phyloP scores from a whole-genome alignment of 2,797 vertebrate genomes.

The Anguilla anguilla region DNA sequence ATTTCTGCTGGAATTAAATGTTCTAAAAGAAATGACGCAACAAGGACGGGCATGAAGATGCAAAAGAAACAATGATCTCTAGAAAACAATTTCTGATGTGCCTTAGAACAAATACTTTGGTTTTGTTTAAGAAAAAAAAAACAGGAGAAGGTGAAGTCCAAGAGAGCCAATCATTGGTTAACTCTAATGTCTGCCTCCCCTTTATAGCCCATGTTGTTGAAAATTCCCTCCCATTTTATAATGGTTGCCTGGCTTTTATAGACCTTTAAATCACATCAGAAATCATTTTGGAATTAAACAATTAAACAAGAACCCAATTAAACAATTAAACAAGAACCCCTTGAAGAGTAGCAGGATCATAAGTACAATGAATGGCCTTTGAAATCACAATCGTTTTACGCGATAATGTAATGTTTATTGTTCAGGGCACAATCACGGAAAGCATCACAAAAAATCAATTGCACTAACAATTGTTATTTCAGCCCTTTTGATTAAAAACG shows the following conservation, averaged over 20 bases:
- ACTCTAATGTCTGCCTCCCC: neutral
- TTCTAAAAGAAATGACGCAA: neutral
- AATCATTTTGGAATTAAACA: constrained; percentile 3
- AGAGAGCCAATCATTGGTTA: neutral
- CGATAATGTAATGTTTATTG: neutral
- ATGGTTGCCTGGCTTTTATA: neutral
- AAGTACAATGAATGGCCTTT: no score
- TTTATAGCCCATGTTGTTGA: neutral
- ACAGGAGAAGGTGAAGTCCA: neutral
- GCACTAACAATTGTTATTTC: neutral
- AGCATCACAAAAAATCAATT: neutral
- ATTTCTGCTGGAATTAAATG: neutral
- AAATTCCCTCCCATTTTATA: neutral
- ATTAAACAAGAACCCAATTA: constrained; percentile 1
- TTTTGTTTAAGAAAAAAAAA: neutral
- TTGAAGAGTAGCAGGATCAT: neutral
- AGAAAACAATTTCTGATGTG: constrained; percentile 26
- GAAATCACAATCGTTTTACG: neutral
- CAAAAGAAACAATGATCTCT: neutral
- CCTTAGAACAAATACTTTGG: neutral
- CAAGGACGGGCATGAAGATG: neutral
- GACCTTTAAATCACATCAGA: constrained; percentile 17
- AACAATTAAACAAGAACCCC: neutral
- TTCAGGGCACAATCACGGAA: neutral
- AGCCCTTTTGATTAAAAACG: neutral